Conservation (phyloP, 2,113 vertebrate genomes). For the Chascanopsetta lugubris region DNA sequence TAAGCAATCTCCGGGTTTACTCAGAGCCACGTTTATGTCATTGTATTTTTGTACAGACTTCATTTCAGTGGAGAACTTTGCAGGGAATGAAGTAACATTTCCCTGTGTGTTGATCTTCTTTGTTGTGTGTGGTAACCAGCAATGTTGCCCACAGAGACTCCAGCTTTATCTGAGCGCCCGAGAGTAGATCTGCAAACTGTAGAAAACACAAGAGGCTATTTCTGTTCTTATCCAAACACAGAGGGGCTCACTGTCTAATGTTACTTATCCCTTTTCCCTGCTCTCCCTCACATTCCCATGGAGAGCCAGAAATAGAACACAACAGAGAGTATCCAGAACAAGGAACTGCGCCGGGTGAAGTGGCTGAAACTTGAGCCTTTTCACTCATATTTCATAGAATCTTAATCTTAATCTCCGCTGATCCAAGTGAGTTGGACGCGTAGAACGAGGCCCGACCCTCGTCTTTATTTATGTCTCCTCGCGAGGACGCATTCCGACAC, state of each 20-base stretch:
- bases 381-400: conserved; percentile 50
- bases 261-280: conserved; percentile 67
- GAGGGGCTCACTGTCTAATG: conserved; percentile 64
- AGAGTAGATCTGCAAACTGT: conserved; percentile 50
- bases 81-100: neutral
- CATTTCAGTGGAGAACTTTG: neutral
- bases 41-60: neutral
- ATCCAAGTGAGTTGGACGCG: conserved; percentile 45
- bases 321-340: conserved; percentile 71
- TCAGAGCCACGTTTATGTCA: neutral
- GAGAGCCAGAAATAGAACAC: conserved; percentile 70
- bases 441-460: conserved; percentile 32
- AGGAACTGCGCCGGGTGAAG: conserved; percentile 54
- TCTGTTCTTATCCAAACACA: conserved; percentile 76
- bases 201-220: conserved; percentile 65
- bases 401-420: conserved; percentile 39
- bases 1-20: neutral
- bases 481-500: conserved; percentile 22
- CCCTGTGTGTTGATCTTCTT: neutral
- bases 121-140: neutral
- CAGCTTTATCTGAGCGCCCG: conserved; percentile 30
- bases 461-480: conserved; percentile 45
- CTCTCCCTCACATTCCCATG: conserved; percentile 74
- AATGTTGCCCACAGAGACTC: conserved; percentile 4
- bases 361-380: conserved; percentile 53